Evolutionary conservation across 2,113 vertebrate species (phyloP).

Genomic region (Erythrocercus mccallii): DNA sequence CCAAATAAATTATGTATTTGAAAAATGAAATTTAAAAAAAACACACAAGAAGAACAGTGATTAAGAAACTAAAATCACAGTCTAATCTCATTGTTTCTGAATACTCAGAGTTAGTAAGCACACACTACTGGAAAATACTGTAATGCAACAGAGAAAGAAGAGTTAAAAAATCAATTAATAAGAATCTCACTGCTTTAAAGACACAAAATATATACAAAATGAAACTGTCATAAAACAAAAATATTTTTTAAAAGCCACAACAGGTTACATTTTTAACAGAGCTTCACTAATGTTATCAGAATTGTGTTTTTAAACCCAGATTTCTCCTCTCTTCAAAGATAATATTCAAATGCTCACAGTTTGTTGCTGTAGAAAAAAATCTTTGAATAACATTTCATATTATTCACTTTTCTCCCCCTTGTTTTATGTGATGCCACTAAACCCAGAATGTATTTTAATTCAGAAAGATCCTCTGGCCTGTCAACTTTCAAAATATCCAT

Average conservation of each 20-base stretch:
- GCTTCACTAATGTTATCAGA: background rate
- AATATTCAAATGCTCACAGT: background rate
- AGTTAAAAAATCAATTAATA: background rate
- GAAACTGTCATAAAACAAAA: background rate
- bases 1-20: background rate
- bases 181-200: background rate
- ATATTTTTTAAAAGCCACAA: background rate
- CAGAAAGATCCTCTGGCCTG: slow-evolving; percentile 31
- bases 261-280: background rate
- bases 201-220: background rate
- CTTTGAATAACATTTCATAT: background rate
- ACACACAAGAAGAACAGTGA: background rate
- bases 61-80: background rate
- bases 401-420: background rate
- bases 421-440: background rate
- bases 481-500: slow-evolving; percentile 26
- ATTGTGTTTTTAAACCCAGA: background rate
- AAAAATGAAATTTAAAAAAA: background rate
- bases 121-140: background rate
- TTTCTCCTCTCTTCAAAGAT: background rate
- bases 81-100: background rate
- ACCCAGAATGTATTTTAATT: background rate
- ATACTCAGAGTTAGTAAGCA: background rate
- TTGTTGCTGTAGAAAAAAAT: background rate
- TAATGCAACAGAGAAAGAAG: background rate